These are phyloP conservation scores for Caenorhabditis plicata DNA, from an alignment of 2,888 invertebrate species.

Conservation along the genomic window DNA sequence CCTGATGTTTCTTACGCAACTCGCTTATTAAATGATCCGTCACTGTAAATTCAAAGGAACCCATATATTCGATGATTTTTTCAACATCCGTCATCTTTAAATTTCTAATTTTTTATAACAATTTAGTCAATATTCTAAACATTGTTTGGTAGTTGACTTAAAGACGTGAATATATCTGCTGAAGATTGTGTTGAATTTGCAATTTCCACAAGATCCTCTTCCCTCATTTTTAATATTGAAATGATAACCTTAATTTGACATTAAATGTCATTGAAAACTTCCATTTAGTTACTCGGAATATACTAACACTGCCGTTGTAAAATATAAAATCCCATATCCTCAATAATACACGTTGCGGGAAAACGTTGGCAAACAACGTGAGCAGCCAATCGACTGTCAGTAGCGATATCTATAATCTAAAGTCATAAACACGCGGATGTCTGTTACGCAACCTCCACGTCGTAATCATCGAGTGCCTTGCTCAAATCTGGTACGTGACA, in stretches of 20 bases:
- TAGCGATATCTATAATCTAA: conserved; percentile 74
- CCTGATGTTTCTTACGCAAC: conserved; percentile 58
- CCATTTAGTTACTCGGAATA: conserved; percentile 73
- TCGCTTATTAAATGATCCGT: conserved; percentile 56
- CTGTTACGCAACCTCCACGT: conserved; percentile 29
- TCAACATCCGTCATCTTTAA: conserved; percentile 48
- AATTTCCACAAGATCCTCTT: conserved; percentile 78
- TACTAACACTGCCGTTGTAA: conserved; percentile 87
- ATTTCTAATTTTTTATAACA: not conserved
- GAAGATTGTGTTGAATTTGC: conserved; percentile 76
- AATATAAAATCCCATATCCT: conserved; percentile 96
- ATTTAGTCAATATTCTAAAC: conserved; percentile 1
- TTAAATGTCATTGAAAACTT: no score
- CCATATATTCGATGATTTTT: conserved; percentile 57
- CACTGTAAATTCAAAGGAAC: conserved; percentile 63
- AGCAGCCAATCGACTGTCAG: conserved; percentile 97
- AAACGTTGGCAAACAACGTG: conserved; percentile 91
- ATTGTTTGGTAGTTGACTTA: conserved; percentile 84
- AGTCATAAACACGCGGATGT: not conserved
- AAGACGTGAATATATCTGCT: conserved; percentile 93
- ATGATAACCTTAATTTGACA: conserved; percentile 59
- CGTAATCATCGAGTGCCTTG: conserved; percentile 66
- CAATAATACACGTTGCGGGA: conserved; percentile 88
- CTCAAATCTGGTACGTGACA: conserved; percentile 82
- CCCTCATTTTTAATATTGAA: conserved; percentile 69